These are phyloP conservation scores for Cervus canadensis DNA, from an alignment of 2,113 vertebrate species.

Conservation along the genomic window DNA sequence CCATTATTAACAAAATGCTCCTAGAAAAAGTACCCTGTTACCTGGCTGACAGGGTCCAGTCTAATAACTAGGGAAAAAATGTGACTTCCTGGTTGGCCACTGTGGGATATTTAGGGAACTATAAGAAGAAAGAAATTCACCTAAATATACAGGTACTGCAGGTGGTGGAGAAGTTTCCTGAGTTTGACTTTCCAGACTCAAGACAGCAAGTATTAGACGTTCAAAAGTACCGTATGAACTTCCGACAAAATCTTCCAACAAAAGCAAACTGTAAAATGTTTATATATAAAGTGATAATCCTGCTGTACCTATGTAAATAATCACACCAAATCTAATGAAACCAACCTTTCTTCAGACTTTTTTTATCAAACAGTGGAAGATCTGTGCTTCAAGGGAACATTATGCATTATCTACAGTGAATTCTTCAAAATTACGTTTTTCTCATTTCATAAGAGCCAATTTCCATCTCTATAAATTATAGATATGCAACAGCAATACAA, in stretches of 20 bases:
- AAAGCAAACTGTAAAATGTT: background rate
- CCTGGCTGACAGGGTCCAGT: background rate
- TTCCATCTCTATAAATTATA: background rate
- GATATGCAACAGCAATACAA: background rate
- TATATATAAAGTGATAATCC: background rate
- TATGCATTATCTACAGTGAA: background rate
- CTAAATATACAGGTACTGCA: background rate
- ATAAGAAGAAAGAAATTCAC: constrained; percentile 3
- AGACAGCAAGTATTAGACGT: background rate
- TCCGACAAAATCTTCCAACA: background rate
- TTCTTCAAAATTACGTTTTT: background rate
- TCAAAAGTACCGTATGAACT: background rate
- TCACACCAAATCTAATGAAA: background rate
- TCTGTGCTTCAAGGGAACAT: background rate
- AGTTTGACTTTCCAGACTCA: background rate
- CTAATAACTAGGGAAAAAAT: background rate
- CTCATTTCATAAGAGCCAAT: background rate
- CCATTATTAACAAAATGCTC: background rate
- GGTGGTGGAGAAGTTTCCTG: background rate
- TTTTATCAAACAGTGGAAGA: background rate
- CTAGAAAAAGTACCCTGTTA: background rate
- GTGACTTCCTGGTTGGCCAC: background rate
- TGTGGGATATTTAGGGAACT: background rate
- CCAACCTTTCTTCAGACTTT: background rate
- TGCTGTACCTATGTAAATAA: background rate